These are phyloP conservation scores for Lates japonicus DNA, from an alignment of 2,797 vertebrate species.

Conservation along the genomic window DNA sequence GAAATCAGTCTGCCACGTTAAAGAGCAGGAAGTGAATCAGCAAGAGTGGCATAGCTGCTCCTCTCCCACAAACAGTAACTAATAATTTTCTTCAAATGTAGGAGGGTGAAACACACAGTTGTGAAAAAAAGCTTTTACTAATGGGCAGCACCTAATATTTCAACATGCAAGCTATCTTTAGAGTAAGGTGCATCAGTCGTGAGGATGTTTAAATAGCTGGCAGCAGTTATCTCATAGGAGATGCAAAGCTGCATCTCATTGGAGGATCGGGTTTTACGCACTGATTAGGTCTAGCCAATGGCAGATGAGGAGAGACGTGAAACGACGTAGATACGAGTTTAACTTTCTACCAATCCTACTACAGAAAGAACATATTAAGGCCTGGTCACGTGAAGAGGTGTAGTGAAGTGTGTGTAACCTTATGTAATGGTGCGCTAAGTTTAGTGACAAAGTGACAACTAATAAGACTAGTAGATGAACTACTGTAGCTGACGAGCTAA, in stretches of 20 bases:
- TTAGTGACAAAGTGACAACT: too few relatives aligned
- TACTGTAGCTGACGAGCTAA: too few relatives aligned
- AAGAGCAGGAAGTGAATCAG: slow-evolving; percentile 41
- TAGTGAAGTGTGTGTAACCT: neutral
- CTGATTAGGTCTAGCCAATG: neutral
- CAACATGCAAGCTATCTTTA: slow-evolving; percentile 30
- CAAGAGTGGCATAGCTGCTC: neutral
- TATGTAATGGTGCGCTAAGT: too few relatives aligned
- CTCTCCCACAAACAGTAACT: slow-evolving; percentile 30
- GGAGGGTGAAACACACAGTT: slow-evolving; percentile 13
- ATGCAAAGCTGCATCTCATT: neutral
- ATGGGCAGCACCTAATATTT: slow-evolving; percentile 16
- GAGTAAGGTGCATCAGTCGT: neutral
- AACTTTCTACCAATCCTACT: neutral
- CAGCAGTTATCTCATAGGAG: neutral
- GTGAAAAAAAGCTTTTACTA: slow-evolving; percentile 40
- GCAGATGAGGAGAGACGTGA: neutral
- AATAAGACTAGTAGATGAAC: too few relatives aligned
- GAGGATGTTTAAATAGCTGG: neutral
- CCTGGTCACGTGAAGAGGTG: too few relatives aligned
- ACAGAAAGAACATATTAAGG: neutral
- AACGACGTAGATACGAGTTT: neutral
- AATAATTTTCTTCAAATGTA: slow-evolving; percentile 15
- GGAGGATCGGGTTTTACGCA: neutral
- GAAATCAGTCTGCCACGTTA: slow-evolving; percentile 23